Evolutionary conservation across 2,797 vertebrate species (phyloP).

Genomic region (Liasis olivaceus): DNA sequence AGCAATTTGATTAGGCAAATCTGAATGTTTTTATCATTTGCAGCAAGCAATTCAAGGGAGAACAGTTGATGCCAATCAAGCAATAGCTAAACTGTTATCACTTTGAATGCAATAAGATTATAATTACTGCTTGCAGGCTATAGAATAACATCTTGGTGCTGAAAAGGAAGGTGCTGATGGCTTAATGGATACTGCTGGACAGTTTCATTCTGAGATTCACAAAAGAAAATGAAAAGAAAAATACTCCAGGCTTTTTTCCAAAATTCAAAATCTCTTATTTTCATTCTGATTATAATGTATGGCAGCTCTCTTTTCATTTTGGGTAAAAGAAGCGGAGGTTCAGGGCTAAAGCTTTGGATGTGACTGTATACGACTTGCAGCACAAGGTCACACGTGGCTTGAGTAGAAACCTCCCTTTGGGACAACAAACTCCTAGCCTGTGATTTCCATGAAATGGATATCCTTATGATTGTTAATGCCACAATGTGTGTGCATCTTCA

Average conservation of each 20-base stretch:
- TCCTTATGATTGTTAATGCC: neutral
- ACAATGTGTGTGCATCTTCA: neutral
- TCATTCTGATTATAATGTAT: slow-evolving; percentile 47
- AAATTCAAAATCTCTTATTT: slow-evolving; percentile 38
- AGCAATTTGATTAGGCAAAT: neutral
- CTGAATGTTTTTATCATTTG: slow-evolving; percentile 41
- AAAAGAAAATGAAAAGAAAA: slow-evolving; percentile 38
- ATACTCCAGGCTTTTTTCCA: slow-evolving; percentile 25
- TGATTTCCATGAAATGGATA: neutral
- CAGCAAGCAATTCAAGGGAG: slow-evolving; percentile 35
- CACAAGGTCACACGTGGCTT: slow-evolving; percentile 33
- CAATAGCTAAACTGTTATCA: slow-evolving; percentile 60
- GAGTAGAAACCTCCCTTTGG: slow-evolving; percentile 38
- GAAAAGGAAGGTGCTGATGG: slow-evolving; percentile 60
- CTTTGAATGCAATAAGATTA: slow-evolving; percentile 42
- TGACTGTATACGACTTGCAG: slow-evolving; percentile 40
- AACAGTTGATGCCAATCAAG: slow-evolving; percentile 58
- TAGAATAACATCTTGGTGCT: slow-evolving; percentile 48
- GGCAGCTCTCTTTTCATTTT: slow-evolving; percentile 29
- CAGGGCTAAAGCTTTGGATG: slow-evolving; percentile 36
- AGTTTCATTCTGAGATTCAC: slow-evolving; percentile 23
- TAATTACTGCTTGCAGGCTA: slow-evolving; percentile 51
- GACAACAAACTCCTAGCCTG: slow-evolving; percentile 44
- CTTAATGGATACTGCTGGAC: slow-evolving; percentile 61
- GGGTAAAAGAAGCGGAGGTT: slow-evolving; percentile 26